Conservation (phyloP, 2,797 vertebrate genomes). For the Halcyon chelicuti region DNA sequence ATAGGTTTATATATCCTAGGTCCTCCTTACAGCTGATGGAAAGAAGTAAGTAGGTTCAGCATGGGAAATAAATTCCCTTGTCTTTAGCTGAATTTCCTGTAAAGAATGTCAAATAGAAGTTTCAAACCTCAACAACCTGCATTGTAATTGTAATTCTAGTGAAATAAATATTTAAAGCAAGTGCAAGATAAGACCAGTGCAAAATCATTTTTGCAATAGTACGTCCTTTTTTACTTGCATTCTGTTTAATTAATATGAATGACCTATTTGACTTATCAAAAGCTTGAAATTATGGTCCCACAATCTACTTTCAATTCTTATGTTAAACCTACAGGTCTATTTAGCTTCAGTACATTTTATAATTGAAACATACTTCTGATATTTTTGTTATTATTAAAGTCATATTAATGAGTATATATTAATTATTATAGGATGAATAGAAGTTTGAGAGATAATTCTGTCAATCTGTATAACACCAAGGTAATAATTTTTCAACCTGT, state of each 20-base stretch:
- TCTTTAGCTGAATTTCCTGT: not conserved
- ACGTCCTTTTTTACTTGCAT: not conserved
- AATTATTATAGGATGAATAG: slow-evolving; percentile 39
- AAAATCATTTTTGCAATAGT: not conserved
- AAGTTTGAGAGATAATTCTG: slow-evolving; percentile 27
- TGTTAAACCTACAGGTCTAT: slow-evolving; percentile 3
- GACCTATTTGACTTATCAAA: slow-evolving; percentile 10
- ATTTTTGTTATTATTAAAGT: slow-evolving; percentile 18
- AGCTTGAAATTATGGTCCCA: slow-evolving; percentile 24
- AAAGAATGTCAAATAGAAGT: not conserved
- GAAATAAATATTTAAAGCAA: slow-evolving; percentile 2
- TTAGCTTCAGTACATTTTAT: slow-evolving; percentile 31
- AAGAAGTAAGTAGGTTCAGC: not conserved
- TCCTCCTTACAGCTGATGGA: not conserved
- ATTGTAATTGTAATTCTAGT: not conserved
- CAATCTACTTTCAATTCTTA: slow-evolving; percentile 35
- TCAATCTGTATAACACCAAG: not conserved
- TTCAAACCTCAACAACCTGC: not conserved
- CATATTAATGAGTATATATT: not conserved
- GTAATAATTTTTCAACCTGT: not conserved
- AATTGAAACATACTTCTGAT: slow-evolving; percentile 24
- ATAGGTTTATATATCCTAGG: not conserved
- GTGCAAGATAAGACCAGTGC: not conserved
- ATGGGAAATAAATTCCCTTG: not conserved
- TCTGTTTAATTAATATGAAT: not conserved